phyloP scores from a whole-genome alignment of 1,140 invertebrate genomes.

The Melitaea cinxia region DNA sequence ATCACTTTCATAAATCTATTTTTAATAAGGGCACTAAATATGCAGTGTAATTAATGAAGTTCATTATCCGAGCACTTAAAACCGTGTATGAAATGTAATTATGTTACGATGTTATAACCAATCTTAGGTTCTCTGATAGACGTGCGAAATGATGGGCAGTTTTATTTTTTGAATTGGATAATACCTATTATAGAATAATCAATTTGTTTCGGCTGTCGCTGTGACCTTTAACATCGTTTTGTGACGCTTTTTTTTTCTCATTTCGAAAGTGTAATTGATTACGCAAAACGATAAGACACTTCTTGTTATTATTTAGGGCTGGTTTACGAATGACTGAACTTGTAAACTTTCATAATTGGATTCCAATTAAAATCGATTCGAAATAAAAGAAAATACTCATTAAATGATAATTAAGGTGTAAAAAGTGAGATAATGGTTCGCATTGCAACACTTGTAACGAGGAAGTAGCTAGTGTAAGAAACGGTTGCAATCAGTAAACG shows the following conservation, averaged over 20 bases:
- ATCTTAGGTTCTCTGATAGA: background rate
- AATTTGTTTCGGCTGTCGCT: background rate
- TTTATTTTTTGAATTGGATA: background rate
- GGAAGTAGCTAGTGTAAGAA: background rate
- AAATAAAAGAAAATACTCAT: no score
- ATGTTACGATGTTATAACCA: background rate
- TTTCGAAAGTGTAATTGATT: background rate
- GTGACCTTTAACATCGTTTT: background rate
- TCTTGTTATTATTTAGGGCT: background rate
- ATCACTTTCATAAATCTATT: constrained; percentile 5
- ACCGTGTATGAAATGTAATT: background rate
- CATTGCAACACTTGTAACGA: background rate
- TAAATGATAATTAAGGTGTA: background rate
- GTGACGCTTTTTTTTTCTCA: background rate
- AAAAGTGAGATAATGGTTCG: background rate
- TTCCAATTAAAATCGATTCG: background rate
- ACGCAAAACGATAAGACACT: background rate
- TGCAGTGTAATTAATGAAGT: background rate
- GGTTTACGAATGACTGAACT: background rate
- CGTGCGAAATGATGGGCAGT: background rate
- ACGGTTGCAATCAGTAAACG: background rate
- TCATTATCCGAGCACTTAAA: background rate
- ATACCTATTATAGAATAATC: background rate
- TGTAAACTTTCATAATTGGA: background rate
- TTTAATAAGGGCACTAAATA: background rate